Evolutionary conservation across 1,140 invertebrate species (phyloP).

Genomic region (Caenorhabditis briggsae): DNA sequence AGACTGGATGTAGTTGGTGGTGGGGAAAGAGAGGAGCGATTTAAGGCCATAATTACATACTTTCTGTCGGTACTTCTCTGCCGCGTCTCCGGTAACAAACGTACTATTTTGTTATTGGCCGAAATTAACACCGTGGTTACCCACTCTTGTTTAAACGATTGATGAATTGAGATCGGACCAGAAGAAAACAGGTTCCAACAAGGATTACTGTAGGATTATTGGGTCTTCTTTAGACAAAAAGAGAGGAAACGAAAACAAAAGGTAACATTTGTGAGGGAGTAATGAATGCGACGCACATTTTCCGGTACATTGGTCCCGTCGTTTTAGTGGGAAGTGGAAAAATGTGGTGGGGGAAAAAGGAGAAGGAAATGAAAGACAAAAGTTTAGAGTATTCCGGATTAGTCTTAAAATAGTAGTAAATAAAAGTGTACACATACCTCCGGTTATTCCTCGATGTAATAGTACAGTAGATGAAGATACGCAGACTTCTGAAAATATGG

Average conservation of each 20-base stretch:
- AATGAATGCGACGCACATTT: conserved; percentile 31
- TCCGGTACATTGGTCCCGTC: conserved; percentile 33
- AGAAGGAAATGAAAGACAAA: background rate
- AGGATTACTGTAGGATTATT: conserved; percentile 40
- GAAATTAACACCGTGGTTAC: conserved; percentile 48
- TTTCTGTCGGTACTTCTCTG: conserved; percentile 41
- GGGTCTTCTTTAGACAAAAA: background rate
- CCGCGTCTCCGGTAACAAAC: background rate
- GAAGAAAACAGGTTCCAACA: background rate
- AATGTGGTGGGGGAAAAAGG: background rate
- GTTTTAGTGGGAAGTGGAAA: conserved; percentile 10
- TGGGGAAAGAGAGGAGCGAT: background rate
- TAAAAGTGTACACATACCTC: background rate
- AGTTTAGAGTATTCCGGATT: background rate
- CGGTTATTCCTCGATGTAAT: background rate
- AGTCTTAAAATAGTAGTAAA: too few species aligned
- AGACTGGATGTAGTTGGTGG: background rate
- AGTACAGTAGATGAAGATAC: background rate
- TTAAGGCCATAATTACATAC: conserved; percentile 42
- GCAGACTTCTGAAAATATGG: background rate
- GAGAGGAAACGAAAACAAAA: conserved; percentile 6
- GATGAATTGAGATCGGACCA: background rate
- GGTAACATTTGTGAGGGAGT: conserved; percentile 10
- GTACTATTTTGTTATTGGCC: conserved; percentile 49
- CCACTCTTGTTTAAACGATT: background rate